A percentile compares a stretch with the other conserved stretches of the same genome.
Evolutionary conservation across 2,113 vertebrate species (phyloP).

Genomic region (Eublepharis macularius): DNA sequence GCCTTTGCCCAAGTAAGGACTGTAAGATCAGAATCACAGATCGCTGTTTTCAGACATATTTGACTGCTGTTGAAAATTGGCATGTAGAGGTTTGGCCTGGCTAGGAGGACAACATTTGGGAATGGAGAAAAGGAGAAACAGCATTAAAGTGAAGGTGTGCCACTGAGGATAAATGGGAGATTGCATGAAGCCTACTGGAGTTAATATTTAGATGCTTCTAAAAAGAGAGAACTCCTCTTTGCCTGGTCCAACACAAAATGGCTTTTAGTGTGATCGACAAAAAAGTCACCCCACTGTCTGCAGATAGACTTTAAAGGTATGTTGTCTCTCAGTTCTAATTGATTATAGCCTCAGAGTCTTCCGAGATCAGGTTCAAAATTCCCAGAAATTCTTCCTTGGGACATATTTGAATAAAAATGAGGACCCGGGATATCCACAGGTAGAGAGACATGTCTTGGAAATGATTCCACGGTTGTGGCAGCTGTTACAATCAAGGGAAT

Average conservation of each 20-base stretch:
- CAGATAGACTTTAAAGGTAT: neutral
- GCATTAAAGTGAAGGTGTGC: constrained; percentile 50
- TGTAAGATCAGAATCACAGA: constrained; percentile 2
- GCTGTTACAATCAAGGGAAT: neutral
- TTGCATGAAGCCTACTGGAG: constrained; percentile 56
- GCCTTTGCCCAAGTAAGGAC: constrained; percentile 2
- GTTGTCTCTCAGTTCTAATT: neutral
- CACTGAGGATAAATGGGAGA: constrained; percentile 43
- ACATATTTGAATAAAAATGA: neutral
- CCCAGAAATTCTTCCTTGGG: neutral
- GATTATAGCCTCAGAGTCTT: constrained; percentile 12
- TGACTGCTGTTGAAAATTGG: constrained; percentile 39
- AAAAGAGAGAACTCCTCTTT: constrained; percentile 28
- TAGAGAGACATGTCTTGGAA: neutral
- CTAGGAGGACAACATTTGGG: constrained; percentile 44
- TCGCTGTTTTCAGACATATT: constrained; percentile 56
- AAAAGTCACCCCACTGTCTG: constrained; percentile 39
- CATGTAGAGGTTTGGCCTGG: constrained; percentile 42
- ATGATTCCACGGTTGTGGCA: neutral
- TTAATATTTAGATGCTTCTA: constrained; percentile 56
- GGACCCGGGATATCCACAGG: neutral
- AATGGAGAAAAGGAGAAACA: constrained; percentile 41
- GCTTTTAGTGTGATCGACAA: constrained; percentile 9
- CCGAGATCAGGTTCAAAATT: constrained; percentile 5
- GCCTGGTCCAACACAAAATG: constrained; percentile 39